Base-by-base conservation (phyloP, 1,140 invertebrate species). In the Rhopalosiphum padi region DNA sequence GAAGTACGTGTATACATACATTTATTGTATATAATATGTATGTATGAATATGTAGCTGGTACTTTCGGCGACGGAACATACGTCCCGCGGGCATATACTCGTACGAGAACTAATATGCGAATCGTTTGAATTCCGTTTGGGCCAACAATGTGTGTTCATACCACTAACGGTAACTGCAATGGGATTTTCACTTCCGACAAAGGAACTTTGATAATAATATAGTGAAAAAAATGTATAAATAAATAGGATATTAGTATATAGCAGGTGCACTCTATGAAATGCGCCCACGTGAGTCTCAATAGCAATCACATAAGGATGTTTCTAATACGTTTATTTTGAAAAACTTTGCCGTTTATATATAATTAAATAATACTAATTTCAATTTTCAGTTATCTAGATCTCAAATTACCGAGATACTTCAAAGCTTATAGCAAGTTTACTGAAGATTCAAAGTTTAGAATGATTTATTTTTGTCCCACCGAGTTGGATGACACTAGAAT, bases 71-170 rank as follows among this genome's bases (percentile, higher is more conserved):
- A 4, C 0, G 23, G 8, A 43, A 37, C 41, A 85, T 35, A 25
- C 22, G 37, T 43, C 41, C 25, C 83, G 83, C 3, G 43, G 25
- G 37, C 43, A 86, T 41, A 85, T 15, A 41, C 41, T 41, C 41
- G 41, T 41, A 9, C 6, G 6, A 30, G 86, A 18, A 51, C 46
- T 51, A 88, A 88, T 88, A 88, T 51, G 86, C n/a, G 46, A 88
- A 88, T 88, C 46, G 86, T 88, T 51, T 35, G 86, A 51, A 51
- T 88, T 88, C 46, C 86, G 46, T 51, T 35, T 22, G 86, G 35
- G 46, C 3, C 25, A 46, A 30, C 85, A 86, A 43, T 86, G 41
- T 11, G 41, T 41, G 85, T 25, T 25, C 41, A 9, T 43, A 86
- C 23, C 25, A 25, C 25, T 3, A 18, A 41, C 15, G 85, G 8